Conservation (phyloP, 2,113 vertebrate genomes). For the Zonotrichia leucophrys region DNA sequence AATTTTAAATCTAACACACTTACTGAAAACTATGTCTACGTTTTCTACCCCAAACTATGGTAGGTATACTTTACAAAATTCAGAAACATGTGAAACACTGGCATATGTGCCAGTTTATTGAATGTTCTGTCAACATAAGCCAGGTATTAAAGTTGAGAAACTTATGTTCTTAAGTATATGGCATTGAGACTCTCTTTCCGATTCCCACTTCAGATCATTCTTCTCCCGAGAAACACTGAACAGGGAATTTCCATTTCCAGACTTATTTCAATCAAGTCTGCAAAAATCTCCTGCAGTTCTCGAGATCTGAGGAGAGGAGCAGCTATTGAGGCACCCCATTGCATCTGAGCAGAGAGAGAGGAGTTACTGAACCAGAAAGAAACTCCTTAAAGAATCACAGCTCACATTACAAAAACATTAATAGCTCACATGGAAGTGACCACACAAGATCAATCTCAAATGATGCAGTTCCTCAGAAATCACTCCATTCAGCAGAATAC, state of each 20-base stretch:
- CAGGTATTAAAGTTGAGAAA: background rate
- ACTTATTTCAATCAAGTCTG: background rate
- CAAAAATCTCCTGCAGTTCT: background rate
- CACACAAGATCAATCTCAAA: background rate
- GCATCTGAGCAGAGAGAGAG: background rate
- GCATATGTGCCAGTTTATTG: background rate
- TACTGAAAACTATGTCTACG: background rate
- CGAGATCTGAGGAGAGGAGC: background rate
- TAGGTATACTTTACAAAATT: background rate
- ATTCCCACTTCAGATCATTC: background rate
- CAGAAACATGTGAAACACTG: background rate
- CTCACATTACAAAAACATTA: background rate
- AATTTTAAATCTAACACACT: background rate
- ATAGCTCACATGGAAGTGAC: background rate
- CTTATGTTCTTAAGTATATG: fast-evolving
- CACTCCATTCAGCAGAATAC: background rate
- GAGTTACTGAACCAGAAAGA: background rate
- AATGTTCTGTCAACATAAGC: background rate
- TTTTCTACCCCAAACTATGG: background rate
- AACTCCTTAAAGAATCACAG: background rate
- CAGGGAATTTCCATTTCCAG: background rate
- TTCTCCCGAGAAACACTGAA: background rate
- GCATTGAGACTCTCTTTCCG: background rate
- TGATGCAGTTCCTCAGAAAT: background rate
- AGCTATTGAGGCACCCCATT: background rate